A percentile compares a stretch with the other conserved stretches of the same genome.
Conservation (phyloP, 2,888 invertebrate genomes). For the Onthophagus sagittarius region DNA sequence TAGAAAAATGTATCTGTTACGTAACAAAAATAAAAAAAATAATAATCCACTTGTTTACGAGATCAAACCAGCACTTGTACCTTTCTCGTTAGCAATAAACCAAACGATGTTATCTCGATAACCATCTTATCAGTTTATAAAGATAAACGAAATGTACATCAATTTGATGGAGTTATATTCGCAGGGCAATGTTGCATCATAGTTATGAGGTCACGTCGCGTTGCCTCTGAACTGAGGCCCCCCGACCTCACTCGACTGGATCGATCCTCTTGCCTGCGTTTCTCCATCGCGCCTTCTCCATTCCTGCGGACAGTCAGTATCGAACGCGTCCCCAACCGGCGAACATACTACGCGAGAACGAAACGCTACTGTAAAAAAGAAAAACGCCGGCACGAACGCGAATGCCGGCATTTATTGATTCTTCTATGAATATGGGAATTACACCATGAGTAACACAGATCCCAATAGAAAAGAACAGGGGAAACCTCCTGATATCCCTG, state of each 20-base stretch:
- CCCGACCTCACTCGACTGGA: conserved; percentile 30
- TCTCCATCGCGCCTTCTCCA: conserved; percentile 27
- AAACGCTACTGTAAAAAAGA: background rate
- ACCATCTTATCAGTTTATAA: background rate
- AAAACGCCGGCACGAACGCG: conserved; percentile 1
- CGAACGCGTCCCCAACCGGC: conserved; percentile 42
- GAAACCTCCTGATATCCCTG: conserved; percentile 34
- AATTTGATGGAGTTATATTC: background rate
- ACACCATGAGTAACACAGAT: conserved; percentile 29
- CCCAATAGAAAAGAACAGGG: conserved; percentile 37
- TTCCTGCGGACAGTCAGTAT: conserved; percentile 33
- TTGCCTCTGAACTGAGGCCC: conserved; percentile 15
- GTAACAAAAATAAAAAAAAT: too few species aligned
- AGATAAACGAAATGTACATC: background rate
- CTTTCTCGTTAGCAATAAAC: background rate
- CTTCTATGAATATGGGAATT: background rate
- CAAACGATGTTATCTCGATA: background rate
- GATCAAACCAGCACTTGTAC: background rate
- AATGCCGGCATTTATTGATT: background rate
- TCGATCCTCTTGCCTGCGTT: conserved; percentile 31
- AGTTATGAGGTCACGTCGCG: conserved; percentile 4
- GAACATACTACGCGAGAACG: background rate
- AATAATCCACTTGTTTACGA: background rate
- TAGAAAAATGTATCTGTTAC: too few species aligned
- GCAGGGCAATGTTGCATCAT: background rate